These are phyloP conservation scores for Patiria pectinifera DNA, from an alignment of 53 echinoderm and acorn worm genomes.

Conservation along the genomic window DNA sequence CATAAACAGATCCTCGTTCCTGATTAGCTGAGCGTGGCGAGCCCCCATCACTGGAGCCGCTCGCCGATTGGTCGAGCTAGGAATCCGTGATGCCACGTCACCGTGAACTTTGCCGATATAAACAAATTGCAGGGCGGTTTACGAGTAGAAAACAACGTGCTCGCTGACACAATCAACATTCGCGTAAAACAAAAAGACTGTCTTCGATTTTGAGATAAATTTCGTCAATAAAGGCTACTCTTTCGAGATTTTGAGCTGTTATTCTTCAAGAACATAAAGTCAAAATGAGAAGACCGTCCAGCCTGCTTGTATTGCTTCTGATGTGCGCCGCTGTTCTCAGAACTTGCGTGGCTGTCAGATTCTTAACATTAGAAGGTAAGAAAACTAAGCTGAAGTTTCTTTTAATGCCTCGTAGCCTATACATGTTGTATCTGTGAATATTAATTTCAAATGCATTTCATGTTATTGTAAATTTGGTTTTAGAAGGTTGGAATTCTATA, in stretches of 20 bases:
- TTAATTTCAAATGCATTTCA: no score
- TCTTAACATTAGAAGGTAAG: conserved; percentile 42
- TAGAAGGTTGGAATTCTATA: no score
- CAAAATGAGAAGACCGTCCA: conserved; percentile 27
- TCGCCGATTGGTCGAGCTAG: conserved; percentile 6
- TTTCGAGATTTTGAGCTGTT: not conserved
- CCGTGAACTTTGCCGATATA: conserved; percentile 42
- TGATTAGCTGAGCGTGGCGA: conserved; percentile 33
- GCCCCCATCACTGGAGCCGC: conserved; percentile 55
- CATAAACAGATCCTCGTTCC: not conserved
- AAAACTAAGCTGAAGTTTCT: no score
- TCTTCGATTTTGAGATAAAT: not conserved
- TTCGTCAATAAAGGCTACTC: not conserved
- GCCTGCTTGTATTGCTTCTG: conserved; percentile 30
- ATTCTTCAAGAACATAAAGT: not conserved
- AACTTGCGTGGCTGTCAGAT: conserved; percentile 47
- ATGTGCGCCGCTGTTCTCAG: conserved; percentile 22
- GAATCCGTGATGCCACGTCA: conserved; percentile 40
- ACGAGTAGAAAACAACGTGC: conserved; percentile 45
- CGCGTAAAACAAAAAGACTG: not conserved
- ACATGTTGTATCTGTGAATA: not conserved
- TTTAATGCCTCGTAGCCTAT: not conserved
- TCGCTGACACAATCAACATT: not conserved
- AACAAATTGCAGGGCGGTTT: not conserved
- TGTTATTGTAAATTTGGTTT: no score